A percentile compares a stretch with the other conserved stretches of the same genome.
phyloP scores from a whole-genome alignment of 2,888 invertebrate species.

The Invenusta paracnida region DNA sequence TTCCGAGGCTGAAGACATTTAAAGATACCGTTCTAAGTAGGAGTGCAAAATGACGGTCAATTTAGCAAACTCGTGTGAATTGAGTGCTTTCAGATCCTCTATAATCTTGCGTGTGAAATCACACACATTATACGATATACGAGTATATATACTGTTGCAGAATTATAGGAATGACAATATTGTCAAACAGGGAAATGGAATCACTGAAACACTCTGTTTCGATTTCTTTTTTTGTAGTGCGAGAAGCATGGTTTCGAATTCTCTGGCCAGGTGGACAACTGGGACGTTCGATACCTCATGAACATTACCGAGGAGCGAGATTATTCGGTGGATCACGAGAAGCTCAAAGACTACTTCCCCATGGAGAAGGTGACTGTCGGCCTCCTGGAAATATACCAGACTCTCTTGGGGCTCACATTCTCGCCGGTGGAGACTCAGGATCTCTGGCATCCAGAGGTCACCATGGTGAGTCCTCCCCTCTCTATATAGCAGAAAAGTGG shows the following conservation, averaged over 20 bases:
- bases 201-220: too few relatives aligned
- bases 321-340: slow-evolving; percentile 62
- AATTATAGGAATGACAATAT: too few relatives aligned
- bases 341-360: slow-evolving; percentile 63
- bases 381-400: slow-evolving; percentile 62
- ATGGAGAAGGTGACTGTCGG: slow-evolving; percentile 62
- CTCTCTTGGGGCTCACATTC: slow-evolving; percentile 61
- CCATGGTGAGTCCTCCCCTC: slow-evolving; percentile 54
- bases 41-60: too few relatives aligned
- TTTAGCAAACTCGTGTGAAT: slow-evolving; percentile 37
- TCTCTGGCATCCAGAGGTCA: slow-evolving; percentile 62
- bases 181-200: too few relatives aligned
- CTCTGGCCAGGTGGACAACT: slow-evolving; percentile 61
- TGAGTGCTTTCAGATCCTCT: slow-evolving; percentile 3
- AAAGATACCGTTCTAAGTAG: too few relatives aligned
- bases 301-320: slow-evolving; percentile 61
- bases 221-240: slow-evolving; percentile 53
- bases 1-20: too few relatives aligned
- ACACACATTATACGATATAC: too few relatives aligned
- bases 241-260: slow-evolving; percentile 57
- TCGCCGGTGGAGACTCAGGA: slow-evolving; percentile 56
- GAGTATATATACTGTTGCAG: too few relatives aligned
- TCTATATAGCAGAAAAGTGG: too few relatives aligned
- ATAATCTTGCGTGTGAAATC: too few relatives aligned
- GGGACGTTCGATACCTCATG: slow-evolving; percentile 63